Percentiles rank a stretch among this genome's conserved stretches.
Conservation (phyloP, 2,888 invertebrate genomes). For the Coecobrya sp. region DNA sequence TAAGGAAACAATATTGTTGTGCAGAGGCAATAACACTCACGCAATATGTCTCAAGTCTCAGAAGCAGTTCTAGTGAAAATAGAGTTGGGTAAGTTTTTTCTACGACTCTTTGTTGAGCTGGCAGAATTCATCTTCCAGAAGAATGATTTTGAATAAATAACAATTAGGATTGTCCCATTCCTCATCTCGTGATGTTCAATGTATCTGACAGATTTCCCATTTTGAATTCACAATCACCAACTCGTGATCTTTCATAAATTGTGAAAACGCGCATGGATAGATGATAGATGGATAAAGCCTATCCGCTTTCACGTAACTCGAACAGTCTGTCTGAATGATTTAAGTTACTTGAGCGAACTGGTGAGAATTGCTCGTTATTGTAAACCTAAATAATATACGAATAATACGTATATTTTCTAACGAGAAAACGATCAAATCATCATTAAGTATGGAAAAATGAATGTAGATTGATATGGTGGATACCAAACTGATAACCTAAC, state of each 20-base stretch:
- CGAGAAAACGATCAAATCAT: not conserved
- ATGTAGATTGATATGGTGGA: not conserved
- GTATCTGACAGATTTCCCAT: constrained; percentile 78
- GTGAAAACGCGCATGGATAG: constrained; percentile 8
- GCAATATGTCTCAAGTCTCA: constrained; percentile 28
- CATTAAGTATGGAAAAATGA: not conserved
- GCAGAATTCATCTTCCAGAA: constrained; percentile 76
- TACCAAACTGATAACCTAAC: not conserved
- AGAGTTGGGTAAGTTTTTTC: constrained; percentile 29
- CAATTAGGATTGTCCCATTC: constrained; percentile 79
- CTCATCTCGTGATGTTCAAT: constrained; percentile 73
- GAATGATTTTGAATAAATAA: constrained; percentile 81
- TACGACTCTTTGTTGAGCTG: constrained; percentile 60
- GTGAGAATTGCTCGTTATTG: constrained; percentile 15
- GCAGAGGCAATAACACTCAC: not conserved
- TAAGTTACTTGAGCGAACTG: not conserved
- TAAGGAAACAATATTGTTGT: not conserved
- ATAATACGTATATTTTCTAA: not conserved
- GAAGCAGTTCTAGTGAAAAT: not conserved
- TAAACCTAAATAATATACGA: not conserved
- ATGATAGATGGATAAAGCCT: constrained; percentile 36
- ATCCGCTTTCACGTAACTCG: constrained; percentile 7
- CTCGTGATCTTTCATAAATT: constrained; percentile 79
- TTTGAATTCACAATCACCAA: constrained; percentile 70
- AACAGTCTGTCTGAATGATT: not conserved